These are phyloP conservation scores for Copidosoma floridanum DNA, from an alignment of 1,140 invertebrate species.

Conservation along the genomic window DNA sequence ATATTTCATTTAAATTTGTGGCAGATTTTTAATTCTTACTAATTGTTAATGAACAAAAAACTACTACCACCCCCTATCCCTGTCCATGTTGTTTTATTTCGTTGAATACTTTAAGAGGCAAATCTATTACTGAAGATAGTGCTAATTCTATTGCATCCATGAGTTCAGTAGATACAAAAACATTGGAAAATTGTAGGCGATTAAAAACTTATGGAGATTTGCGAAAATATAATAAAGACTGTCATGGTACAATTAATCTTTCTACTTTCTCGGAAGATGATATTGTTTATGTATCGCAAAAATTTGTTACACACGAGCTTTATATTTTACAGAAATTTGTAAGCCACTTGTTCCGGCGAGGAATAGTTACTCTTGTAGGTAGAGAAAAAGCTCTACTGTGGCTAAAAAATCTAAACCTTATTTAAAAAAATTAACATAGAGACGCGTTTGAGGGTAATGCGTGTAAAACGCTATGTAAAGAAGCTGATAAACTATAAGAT, in stretches of 20 bases:
- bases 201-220: conserved; percentile 17
- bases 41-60: conserved; percentile 22
- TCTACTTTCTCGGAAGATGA: conserved; percentile 17
- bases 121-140: not conserved
- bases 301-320: not conserved
- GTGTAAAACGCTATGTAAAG: conserved; percentile 11
- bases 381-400: conserved; percentile 23
- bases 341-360: conserved; percentile 10
- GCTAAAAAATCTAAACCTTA: conserved; percentile 18
- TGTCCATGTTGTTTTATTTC: conserved; percentile 16
- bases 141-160: not conserved
- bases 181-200: not conserved
- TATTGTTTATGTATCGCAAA: conserved; percentile 16
- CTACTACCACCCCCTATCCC: conserved; percentile 11
- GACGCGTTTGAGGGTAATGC: conserved; percentile 21
- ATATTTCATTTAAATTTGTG: conserved; percentile 19
- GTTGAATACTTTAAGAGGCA: conserved; percentile 5
- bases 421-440: conserved; percentile 25
- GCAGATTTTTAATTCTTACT: conserved; percentile 21
- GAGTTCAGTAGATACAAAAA: not conserved
- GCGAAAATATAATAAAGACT: conserved; percentile 1
- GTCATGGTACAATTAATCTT: conserved; percentile 9
- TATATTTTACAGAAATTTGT: conserved; percentile 26
- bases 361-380: conserved; percentile 2
- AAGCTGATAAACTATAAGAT: conserved; percentile 8